phyloP scores from a whole-genome alignment of 2,888 invertebrate species.

The Ophioninae sp. region DNA sequence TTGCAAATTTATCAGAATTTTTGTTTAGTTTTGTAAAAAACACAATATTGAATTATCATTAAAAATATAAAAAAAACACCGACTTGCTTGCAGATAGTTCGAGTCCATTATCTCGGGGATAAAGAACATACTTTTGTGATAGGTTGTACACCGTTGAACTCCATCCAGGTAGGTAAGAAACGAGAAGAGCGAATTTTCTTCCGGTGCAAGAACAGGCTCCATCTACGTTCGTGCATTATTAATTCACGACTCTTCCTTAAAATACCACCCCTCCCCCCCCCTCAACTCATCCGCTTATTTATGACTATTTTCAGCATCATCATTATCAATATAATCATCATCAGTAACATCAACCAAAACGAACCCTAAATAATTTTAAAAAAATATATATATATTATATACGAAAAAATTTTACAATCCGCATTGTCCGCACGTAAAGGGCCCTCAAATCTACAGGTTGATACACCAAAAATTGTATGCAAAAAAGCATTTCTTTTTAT shows the following conservation, averaged over 20 bases:
- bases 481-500: too few species aligned
- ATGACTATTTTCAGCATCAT: slow-evolving; percentile 19
- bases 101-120: neutral
- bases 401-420: too few species aligned
- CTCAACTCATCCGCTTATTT: neutral
- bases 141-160: neutral
- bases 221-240: slow-evolving; percentile 11
- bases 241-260: neutral
- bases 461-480: neutral
- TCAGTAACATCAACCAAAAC: neutral
- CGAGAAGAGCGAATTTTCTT: neutral
- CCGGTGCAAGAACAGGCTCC: slow-evolving; percentile 5
- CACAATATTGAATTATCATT: too few species aligned
- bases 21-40: too few species aligned
- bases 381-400: neutral
- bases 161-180: neutral
- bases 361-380: neutral
- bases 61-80: neutral
- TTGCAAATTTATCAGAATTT: too few species aligned
- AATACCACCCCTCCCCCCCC: neutral
- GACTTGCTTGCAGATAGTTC: neutral
- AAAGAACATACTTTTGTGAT: neutral
- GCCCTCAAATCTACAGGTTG: neutral
- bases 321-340: slow-evolving; percentile 8
- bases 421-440: too few species aligned